These are phyloP conservation scores for Sclerurus mexicanus DNA, from an alignment of 2,113 vertebrate genomes.

Conservation along the genomic window DNA sequence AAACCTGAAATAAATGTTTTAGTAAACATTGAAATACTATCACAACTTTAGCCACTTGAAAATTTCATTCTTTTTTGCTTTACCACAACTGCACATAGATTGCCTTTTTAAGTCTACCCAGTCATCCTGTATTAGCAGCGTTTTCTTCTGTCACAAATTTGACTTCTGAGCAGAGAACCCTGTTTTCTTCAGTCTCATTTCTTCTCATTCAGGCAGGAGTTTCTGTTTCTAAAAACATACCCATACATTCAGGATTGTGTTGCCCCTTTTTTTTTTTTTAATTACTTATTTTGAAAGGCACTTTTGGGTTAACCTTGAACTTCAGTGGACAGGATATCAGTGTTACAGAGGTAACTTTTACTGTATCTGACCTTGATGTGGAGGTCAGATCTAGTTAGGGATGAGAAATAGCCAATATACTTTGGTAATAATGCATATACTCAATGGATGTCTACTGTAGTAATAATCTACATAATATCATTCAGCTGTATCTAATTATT, in stretches of 20 bases:
- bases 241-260: background rate
- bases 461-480: background rate
- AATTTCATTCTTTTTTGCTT: background rate
- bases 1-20: background rate
- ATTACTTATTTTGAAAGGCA: background rate
- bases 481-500: background rate
- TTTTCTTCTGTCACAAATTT: slow-evolving; percentile 15
- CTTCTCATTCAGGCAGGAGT: background rate
- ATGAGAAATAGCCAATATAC: background rate
- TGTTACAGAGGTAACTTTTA: background rate
- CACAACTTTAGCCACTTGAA: background rate
- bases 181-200: slow-evolving; percentile 37
- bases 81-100: background rate
- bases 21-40: background rate
- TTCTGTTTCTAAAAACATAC: background rate
- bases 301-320: background rate
- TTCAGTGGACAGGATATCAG: background rate
- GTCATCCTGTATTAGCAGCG: background rate
- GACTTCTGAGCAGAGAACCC: background rate
- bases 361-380: background rate
- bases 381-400: background rate
- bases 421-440: background rate
- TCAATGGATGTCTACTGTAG: background rate
- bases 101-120: background rate
- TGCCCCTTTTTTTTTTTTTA: background rate